phyloP scores from a whole-genome alignment of 2,113 vertebrate genomes.

The Gorsachius goisagi region DNA sequence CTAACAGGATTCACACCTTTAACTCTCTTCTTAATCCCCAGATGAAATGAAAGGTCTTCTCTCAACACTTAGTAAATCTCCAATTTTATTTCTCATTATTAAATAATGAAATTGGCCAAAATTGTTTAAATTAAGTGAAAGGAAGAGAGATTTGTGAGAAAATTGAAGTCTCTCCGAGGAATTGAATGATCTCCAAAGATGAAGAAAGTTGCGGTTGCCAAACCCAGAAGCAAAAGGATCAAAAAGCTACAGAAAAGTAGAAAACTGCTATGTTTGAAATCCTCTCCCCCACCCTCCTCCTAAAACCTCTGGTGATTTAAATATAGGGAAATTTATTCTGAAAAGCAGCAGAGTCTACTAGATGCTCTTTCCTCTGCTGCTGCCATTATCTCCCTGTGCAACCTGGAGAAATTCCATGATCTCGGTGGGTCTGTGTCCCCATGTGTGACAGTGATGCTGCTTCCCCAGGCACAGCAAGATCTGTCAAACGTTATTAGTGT shows the following conservation, averaged over 20 bases:
- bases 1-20: conserved; percentile 9
- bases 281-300: neutral
- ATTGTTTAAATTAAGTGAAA: conserved; percentile 77
- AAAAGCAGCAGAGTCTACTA: neutral
- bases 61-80: conserved; percentile 65
- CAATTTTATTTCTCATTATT: conserved; percentile 77
- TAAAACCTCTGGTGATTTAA: conserved; percentile 1
- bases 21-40: conserved; percentile 53
- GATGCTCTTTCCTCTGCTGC: neutral
- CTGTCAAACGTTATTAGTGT: neutral
- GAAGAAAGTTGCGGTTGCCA: conserved; percentile 50
- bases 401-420: neutral
- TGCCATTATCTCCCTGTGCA: neutral
- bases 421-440: neutral
- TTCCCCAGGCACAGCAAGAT: rapidly evolving
- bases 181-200: conserved; percentile 63
- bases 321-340: neutral
- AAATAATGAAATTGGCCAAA: conserved; percentile 72
- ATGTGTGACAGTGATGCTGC: neutral
- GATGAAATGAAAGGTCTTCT: conserved; percentile 60
- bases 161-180: conserved; percentile 69
- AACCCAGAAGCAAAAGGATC: conserved; percentile 36
- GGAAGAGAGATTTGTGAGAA: conserved; percentile 69
- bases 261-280: neutral
- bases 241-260: conserved; percentile 19